Base-by-base conservation (phyloP, 2,797 vertebrate genomes). In the Limnodromus scolopaceus region DNA sequence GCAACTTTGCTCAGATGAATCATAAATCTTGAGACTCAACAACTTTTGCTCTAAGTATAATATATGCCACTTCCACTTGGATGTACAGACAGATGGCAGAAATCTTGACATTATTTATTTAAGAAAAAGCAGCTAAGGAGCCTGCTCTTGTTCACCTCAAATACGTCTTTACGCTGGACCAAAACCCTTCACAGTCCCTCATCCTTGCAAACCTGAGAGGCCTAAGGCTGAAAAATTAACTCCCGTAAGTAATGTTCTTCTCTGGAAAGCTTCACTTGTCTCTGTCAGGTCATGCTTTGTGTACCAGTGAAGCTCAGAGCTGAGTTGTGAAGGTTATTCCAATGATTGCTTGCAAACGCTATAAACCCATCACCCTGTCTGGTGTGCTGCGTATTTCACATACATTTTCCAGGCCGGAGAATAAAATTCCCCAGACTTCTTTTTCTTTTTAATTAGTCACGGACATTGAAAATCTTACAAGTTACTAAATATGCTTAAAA, bases 311-410 rank as follows among this genome's bases (percentile, higher is more conserved):
- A 79, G 23, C 63, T 92, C 34, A 53, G 45, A 49, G 13, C 25
- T 60, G 66, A 82, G 24, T 48, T 69, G 65, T 93, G 68, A 94
- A 95, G 69, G 72, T 95, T 88, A 66, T 95, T 84, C 41, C 51
- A 74, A 4, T 60, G 69, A 38, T 28, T 82, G 6, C 54, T 88
- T 84, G 38, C 53, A 82, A 90, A 60, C 18, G 28, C 9, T 10
- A 3, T 84, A 82, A 84, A 86, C 28, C 46, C 54, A 41, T 77
- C 54, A 61, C 36, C 10, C 3, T 28, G 4, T 48, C 49, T 57
- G 19, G 1, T 65, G 24, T 58, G 36, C 72, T 81, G 43, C 11
- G 2, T 74, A 32, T 79, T 87, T 91, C 54, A 39, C 12, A 5
- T 57, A 4, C 34, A 54, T 65, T 66, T 90, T 82, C 61, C 0